Base-by-base conservation (phyloP, 2,797 vertebrate species). In the Tenualosa ilisha region DNA sequence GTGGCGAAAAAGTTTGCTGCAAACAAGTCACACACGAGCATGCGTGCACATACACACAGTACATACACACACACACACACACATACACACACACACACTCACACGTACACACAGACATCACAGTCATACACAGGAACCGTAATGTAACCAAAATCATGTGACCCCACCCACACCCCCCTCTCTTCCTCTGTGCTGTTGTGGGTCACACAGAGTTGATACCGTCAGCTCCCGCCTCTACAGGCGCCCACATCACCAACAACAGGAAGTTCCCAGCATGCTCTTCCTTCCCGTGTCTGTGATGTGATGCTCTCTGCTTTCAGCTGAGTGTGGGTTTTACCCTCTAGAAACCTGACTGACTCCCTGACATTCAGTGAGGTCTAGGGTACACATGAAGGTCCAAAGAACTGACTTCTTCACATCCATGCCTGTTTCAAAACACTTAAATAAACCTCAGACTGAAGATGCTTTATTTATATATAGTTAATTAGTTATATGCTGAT, bases 221-320 rank as follows among this genome's bases (percentile, higher is more conserved):
- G 37, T 17, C 68, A 40, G 37, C 31, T 17, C 17, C 31, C 6
- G 31, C 13, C 24, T 31, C 68, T 37, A 1, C 24, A 8, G n/a
- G 4, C 37, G 3, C 31, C 68, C 31, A 15, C 68, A 15, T 13
- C 13, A 20, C 37, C 68, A 75, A 75, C 37, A 75, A 75, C 68
- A 75, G 68, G 68, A 75, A 75, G 68, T 20, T 43, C 31, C 68
- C 68, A 43, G 68, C 68, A 75, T 75, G 68, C 68, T 43, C 68
- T 75, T 75, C 68, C 68, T 75, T 75, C 68, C 68, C 43, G 68
- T 75, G 37, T 75, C 68, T 40, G 68, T 75, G 68, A 75, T 43
- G 68, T 43, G 68, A 37, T 37, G 63, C 31, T 31, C 31, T 31
- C 31, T 1, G 31, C 31, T 31, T 1, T 31, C 31, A 31, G 31